phyloP scores from a whole-genome alignment of 2,888 invertebrate genomes.

The Bombylius discolor region DNA sequence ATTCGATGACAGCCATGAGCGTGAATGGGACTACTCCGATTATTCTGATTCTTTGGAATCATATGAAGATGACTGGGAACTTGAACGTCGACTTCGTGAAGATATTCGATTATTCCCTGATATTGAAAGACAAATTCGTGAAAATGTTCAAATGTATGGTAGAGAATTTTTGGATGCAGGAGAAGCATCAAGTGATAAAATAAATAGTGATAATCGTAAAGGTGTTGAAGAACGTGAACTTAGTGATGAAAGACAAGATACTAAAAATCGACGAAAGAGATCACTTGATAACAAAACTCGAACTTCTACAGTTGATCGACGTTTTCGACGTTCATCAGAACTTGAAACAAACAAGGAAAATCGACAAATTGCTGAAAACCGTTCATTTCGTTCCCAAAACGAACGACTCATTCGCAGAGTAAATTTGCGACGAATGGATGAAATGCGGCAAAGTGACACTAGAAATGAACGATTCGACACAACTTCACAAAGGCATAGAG shows the following conservation, averaged over 20 bases:
- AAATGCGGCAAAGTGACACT: background rate
- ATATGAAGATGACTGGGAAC: background rate
- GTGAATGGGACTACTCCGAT: background rate
- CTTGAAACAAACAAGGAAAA: background rate
- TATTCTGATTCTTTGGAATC: background rate
- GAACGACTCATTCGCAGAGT: background rate
- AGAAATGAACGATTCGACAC: background rate
- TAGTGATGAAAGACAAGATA: background rate
- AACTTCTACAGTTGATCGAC: background rate
- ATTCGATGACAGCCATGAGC: background rate
- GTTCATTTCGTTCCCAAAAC: background rate
- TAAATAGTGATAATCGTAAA: background rate
- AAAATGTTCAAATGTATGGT: background rate
- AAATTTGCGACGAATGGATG: background rate
- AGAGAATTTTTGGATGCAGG: background rate
- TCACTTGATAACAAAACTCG: background rate
- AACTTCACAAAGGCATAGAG: too few species aligned
- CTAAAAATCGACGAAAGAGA: background rate
- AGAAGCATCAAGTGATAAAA: background rate
- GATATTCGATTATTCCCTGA: background rate
- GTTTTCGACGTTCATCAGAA: background rate
- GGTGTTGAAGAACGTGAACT: background rate
- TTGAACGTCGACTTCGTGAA: background rate
- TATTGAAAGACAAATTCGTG: background rate
- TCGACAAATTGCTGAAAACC: background rate